Evolutionary conservation across 1,140 invertebrate genomes (phyloP).

Genomic region (Achroia grisella): DNA sequence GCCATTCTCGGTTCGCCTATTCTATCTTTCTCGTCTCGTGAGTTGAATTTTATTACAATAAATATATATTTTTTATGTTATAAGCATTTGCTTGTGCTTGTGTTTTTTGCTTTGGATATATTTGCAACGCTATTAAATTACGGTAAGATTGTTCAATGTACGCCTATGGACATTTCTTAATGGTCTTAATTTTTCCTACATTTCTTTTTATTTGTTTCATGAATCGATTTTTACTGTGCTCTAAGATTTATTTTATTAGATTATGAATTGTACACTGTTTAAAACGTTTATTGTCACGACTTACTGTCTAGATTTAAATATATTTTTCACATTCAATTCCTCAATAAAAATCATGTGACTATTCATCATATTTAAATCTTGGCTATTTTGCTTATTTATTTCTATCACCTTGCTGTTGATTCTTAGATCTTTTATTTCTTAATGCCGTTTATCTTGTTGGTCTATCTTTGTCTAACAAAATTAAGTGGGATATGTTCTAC

Average conservation of each 20-base stretch:
- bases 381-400: too few species aligned
- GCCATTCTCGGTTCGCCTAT: slow-evolving; percentile 71
- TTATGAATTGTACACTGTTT: too few species aligned
- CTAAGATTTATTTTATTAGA: too few species aligned
- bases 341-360: not conserved
- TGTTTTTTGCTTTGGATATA: slow-evolving; percentile 30
- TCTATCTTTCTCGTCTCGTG: slow-evolving; percentile 65
- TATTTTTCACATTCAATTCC: too few species aligned
- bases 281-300: too few species aligned
- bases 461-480: too few species aligned
- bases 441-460: too few species aligned
- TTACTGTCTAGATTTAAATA: too few species aligned
- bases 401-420: too few species aligned
- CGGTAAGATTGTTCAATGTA: slow-evolving; percentile 36
- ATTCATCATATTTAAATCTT: not conserved
- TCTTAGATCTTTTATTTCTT: too few species aligned
- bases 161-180: slow-evolving; percentile 30
- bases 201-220: too few species aligned
- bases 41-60: slow-evolving; percentile 49
- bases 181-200: too few species aligned
- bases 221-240: not conserved
- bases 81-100: slow-evolving; percentile 27
- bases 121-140: slow-evolving; percentile 18
- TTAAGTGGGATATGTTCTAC: not conserved
- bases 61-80: slow-evolving; percentile 15